A percentile compares a stretch with the other conserved stretches of the same genome.
phyloP scores from a whole-genome alignment of 2,113 vertebrate genomes.

The Phycodurus eques region DNA sequence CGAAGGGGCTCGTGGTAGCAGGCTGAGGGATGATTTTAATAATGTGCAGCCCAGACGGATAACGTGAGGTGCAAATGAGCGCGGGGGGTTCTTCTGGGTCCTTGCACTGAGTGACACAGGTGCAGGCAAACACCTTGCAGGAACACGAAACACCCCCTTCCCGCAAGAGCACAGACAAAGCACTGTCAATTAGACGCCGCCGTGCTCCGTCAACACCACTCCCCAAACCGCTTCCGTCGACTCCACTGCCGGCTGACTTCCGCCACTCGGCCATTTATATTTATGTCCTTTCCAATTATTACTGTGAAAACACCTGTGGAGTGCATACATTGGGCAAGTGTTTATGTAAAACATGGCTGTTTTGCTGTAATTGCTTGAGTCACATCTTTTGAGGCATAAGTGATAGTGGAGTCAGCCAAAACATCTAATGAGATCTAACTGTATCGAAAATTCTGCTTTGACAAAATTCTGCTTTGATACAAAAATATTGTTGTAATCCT shows the following conservation, averaged over 20 bases:
- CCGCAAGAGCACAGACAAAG: conserved; percentile 67
- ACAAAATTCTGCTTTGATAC: neutral
- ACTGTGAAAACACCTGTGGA: conserved; percentile 49
- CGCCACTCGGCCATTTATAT: conserved; percentile 59
- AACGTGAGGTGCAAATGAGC: conserved; percentile 94
- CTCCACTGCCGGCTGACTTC: conserved; percentile 42
- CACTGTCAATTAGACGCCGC: conserved; percentile 75
- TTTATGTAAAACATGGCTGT: conserved; percentile 46
- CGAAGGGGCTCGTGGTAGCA: conserved; percentile 94
- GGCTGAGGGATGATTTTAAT: conserved; percentile 99
- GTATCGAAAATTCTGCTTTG: neutral
- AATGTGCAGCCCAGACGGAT: conserved; percentile 90
- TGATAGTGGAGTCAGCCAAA: neutral
- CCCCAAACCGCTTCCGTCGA: conserved; percentile 67
- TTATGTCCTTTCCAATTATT: conserved; percentile 73
- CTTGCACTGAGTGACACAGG: conserved; percentile 95
- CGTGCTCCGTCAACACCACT: conserved; percentile 62
- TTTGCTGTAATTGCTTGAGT: conserved; percentile 16
- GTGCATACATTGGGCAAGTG: conserved; percentile 55
- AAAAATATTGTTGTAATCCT: no score
- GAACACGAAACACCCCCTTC: conserved; percentile 80
- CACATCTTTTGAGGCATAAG: conserved; percentile 22
- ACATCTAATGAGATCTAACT: neutral
- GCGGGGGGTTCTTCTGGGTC: conserved; percentile 87
- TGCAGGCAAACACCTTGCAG: conserved; percentile 84